Evolutionary conservation across 2,797 vertebrate species (phyloP).

Genomic region (Pelodytes ibericus): DNA sequence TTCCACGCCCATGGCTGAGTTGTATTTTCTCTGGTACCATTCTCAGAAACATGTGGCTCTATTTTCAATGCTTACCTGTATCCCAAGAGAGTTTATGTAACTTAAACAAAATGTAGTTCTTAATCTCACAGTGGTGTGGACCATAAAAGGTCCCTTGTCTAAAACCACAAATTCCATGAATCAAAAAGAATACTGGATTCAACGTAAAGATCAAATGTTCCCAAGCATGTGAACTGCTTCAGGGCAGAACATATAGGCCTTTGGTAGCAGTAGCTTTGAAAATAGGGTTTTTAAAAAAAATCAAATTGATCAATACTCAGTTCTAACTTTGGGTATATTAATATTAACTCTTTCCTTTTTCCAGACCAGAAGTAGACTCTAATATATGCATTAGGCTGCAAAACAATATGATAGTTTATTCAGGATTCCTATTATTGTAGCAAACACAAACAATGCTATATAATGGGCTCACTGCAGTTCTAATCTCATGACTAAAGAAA

Average conservation of each 20-base stretch:
- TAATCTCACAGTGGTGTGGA: too few relatives aligned
- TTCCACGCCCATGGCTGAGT: slow-evolving; percentile 27
- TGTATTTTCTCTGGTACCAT: slow-evolving; percentile 9
- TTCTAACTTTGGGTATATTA: slow-evolving; percentile 32
- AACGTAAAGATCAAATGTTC: slow-evolving; percentile 38
- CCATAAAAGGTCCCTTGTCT: too few relatives aligned
- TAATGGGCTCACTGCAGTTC: not conserved
- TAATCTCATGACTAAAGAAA: slow-evolving; percentile 24
- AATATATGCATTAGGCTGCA: too few relatives aligned
- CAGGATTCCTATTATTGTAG: too few relatives aligned
- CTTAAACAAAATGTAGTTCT: too few relatives aligned
- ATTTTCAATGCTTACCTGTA: slow-evolving; percentile 6
- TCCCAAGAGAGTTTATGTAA: not conserved
- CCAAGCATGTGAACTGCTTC: slow-evolving; percentile 23
- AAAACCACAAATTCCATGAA: too few relatives aligned
- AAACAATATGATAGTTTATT: too few relatives aligned
- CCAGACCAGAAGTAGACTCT: not conserved
- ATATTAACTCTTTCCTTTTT: slow-evolving; percentile 20
- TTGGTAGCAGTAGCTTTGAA: slow-evolving; percentile 13
- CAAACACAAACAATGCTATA: too few relatives aligned
- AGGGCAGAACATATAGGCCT: slow-evolving; percentile 20
- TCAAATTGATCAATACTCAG: slow-evolving; percentile 35
- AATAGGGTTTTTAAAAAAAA: slow-evolving; percentile 17
- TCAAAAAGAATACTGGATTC: slow-evolving; percentile 36
- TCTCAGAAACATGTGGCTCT: not conserved